These are phyloP conservation scores for Poeciliopsis turneri DNA, from an alignment of 2,797 vertebrate species.

Conservation along the genomic window DNA sequence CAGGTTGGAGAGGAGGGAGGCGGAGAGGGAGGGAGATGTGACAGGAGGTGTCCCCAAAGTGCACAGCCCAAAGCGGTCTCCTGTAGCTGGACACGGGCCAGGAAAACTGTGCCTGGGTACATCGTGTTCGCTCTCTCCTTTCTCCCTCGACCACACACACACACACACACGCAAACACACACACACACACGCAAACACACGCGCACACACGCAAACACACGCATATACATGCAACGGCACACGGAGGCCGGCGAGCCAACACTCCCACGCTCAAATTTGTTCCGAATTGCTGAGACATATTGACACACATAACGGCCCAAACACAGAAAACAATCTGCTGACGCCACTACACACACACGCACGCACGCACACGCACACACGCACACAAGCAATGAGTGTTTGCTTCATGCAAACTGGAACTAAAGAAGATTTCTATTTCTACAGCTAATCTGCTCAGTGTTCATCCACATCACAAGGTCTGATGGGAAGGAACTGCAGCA, in stretches of 20 bases:
- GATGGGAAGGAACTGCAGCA: not conserved
- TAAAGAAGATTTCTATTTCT: slow-evolving; percentile 21
- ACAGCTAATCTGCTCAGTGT: slow-evolving; percentile 10
- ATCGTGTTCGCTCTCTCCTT: slow-evolving; percentile 72
- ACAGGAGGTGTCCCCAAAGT: slow-evolving; percentile 59
- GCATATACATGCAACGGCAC: not conserved
- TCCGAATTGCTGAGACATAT: slow-evolving; percentile 47
- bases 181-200: slow-evolving; percentile 10
- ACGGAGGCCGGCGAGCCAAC: slow-evolving; percentile 29
- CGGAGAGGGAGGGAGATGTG: slow-evolving; percentile 3
- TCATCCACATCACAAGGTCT: slow-evolving; percentile 8
- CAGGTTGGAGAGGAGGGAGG: slow-evolving; percentile 23
- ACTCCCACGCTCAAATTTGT: slow-evolving; percentile 57
- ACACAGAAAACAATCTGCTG: slow-evolving; percentile 51
- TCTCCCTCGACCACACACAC: slow-evolving; percentile 30
- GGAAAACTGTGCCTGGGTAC: slow-evolving; percentile 78
- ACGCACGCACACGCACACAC: accelerated
- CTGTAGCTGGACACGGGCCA: slow-evolving; percentile 69
- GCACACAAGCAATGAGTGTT: not conserved
- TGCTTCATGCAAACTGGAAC: slow-evolving; percentile 20
- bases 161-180: slow-evolving; percentile 7
- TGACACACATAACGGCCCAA: slow-evolving; percentile 62
- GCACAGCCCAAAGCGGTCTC: slow-evolving; percentile 61
- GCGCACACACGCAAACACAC: not conserved
- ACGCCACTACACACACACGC: slow-evolving; percentile 8